Base-by-base conservation (phyloP, 2,888 invertebrate species). In the Spodoptera littoralis region DNA sequence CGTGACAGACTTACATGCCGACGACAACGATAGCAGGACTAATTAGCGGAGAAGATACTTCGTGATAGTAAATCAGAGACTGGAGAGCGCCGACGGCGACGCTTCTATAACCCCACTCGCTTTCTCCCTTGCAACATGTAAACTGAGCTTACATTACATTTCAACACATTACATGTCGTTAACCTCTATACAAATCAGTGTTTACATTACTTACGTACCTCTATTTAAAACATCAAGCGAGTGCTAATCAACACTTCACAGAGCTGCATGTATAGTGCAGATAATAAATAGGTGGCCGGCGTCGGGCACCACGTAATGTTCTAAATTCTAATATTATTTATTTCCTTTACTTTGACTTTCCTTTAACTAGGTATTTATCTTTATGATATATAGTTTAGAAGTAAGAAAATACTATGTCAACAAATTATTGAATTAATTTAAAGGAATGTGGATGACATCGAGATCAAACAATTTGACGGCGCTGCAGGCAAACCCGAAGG, bases 101-200 rank as follows among this genome's bases (percentile, higher is more conserved):
- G 76, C 64, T 73, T 76, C 61, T 53, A 73, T 69, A 73, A 61
- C 36, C 70, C 71, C 77, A 76, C 77, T 79, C 79, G 83, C 86
- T 87, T 86, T 87, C 85, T 81, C 83, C 75, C 73, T 76, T 72
- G 75, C 73, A 77, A 69, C 79, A 77, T 75, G 76, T 79, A 80
- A 83, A 77, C 80, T 52, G 64, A 78, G 77, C 80, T 81, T 83
- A 77, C 64, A 70, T 57, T 79, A 79, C 64, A 73, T 85, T 78
- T 79, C 81, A 84, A 82, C 79, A 80, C 80, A 71, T 77, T 73
- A 75, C 79, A 77, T 79, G 85, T 84, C 85, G 81, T 82, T 85
- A 83, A 85, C 85, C 84, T 82, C 76, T 81, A 81, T 79, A 84
- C 82, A 84, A 84, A 83, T 81, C 76, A 77, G 62, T 79, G 85